A percentile compares a stretch with the other conserved stretches of the same genome.
Conservation (phyloP, 1,140 invertebrate genomes). For the Copidosoma floridanum region DNA sequence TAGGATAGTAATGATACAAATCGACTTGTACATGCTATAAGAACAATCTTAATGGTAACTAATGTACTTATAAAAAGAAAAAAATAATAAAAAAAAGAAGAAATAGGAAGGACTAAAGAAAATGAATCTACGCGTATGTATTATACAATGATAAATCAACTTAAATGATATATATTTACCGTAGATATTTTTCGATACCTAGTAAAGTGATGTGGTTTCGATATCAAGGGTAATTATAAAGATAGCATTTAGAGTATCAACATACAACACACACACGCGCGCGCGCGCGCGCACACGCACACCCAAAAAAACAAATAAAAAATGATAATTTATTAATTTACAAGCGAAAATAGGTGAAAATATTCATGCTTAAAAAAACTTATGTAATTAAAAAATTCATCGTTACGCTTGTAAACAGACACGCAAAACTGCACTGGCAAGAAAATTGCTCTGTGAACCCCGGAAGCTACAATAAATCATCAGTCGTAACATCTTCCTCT, state of each 20-base stretch:
- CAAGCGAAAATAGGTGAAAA: too few species aligned
- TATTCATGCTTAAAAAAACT: too few species aligned
- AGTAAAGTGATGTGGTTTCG: slow-evolving; percentile 11
- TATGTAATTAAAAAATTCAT: too few species aligned
- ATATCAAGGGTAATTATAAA: too few species aligned
- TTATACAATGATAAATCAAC: not conserved
- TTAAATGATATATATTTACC: not conserved
- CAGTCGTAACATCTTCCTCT: slow-evolving; percentile 1
- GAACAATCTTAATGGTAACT: slow-evolving; percentile 25
- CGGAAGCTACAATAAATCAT: slow-evolving; percentile 15
- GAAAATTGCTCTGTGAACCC: slow-evolving; percentile 30
- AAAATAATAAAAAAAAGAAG: too few species aligned
- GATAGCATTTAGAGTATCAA: too few species aligned
- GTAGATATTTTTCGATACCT: slow-evolving; percentile 25
- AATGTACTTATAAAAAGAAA: slow-evolving; percentile 18
- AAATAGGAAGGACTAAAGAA: too few species aligned
- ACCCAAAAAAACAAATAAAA: too few species aligned
- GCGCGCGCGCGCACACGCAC: too few species aligned
- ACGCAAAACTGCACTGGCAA: slow-evolving; percentile 18
- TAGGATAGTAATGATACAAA: not conserved
- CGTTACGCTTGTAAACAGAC: too few species aligned
- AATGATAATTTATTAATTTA: too few species aligned
- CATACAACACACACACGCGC: too few species aligned
- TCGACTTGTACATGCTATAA: slow-evolving; percentile 21
- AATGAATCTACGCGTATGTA: not conserved